These are phyloP conservation scores for Orthonevra nobilis DNA, from an alignment of 2,888 invertebrate species.

Conservation along the genomic window DNA sequence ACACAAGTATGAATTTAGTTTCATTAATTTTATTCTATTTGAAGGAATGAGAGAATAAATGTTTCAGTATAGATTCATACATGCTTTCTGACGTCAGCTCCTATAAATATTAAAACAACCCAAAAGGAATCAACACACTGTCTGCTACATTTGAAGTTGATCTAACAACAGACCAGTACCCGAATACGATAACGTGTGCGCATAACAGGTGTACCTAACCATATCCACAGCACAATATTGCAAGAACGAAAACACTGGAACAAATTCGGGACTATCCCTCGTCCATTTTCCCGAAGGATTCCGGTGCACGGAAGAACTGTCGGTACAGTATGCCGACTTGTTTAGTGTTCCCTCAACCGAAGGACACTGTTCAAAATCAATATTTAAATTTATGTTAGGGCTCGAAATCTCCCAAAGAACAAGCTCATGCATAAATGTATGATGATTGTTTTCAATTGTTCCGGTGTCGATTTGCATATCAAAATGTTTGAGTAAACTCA, in stretches of 20 bases:
- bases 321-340: no score
- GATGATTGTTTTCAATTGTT: constrained; percentile 73
- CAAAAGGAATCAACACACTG: no score
- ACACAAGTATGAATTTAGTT: no score
- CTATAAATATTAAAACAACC: no score
- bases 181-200: no score
- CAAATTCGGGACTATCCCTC: constrained; percentile 9
- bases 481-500: constrained; percentile 71
- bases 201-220: constrained; percentile 63
- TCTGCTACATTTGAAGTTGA: no score
- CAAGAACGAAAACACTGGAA: constrained; percentile 39
- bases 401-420: constrained; percentile 65
- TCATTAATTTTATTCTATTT: no score
- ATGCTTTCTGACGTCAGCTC: no score
- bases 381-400: constrained; percentile 69
- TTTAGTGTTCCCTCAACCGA: neutral
- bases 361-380: constrained; percentile 52
- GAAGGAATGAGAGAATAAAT: no score
- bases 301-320: neutral
- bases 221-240: constrained; percentile 51
- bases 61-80: no score
- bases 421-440: constrained; percentile 73
- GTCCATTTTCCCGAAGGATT: constrained; percentile 6
- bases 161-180: no score
- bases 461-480: constrained; percentile 73